These are phyloP conservation scores for Perccottus glenii DNA, from an alignment of 2,113 vertebrate species.

Conservation along the genomic window DNA sequence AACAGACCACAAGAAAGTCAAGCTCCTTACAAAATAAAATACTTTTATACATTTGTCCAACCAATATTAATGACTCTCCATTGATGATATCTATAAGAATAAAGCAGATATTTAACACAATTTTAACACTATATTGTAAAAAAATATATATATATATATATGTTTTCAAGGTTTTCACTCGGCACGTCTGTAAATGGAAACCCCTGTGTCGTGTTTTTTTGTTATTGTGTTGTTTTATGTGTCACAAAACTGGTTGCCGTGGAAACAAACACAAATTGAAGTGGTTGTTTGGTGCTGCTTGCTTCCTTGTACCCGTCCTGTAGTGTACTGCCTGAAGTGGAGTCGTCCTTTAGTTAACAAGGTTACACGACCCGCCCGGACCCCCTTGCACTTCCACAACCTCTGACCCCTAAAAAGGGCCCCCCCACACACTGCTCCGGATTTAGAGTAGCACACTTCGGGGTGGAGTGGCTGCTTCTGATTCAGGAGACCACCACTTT, in stretches of 20 bases:
- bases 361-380: constrained; percentile 19
- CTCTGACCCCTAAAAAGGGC: constrained; percentile 21
- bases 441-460: constrained; percentile 33
- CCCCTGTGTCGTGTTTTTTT: not conserved
- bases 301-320: not conserved
- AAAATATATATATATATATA: too few species aligned
- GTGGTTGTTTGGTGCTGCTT: constrained; percentile 26
- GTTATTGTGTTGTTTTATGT: not conserved
- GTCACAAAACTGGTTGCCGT: not conserved
- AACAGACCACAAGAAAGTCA: not conserved
- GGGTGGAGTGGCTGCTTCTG: constrained; percentile 17
- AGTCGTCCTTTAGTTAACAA: constrained; percentile 28
- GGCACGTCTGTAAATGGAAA: not conserved
- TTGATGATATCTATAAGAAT: too few species aligned
- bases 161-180: constrained; percentile 1
- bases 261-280: not conserved
- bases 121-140: too few species aligned
- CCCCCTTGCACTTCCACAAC: constrained; percentile 16
- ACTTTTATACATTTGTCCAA: too few species aligned
- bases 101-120: too few species aligned
- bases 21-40: not conserved
- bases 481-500: not conserved
- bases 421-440: constrained; percentile 28
- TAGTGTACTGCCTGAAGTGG: not conserved
- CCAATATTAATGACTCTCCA: too few species aligned